Evolutionary conservation across 1,140 invertebrate species (phyloP).

Genomic region (Pemphigus obesinymphae): DNA sequence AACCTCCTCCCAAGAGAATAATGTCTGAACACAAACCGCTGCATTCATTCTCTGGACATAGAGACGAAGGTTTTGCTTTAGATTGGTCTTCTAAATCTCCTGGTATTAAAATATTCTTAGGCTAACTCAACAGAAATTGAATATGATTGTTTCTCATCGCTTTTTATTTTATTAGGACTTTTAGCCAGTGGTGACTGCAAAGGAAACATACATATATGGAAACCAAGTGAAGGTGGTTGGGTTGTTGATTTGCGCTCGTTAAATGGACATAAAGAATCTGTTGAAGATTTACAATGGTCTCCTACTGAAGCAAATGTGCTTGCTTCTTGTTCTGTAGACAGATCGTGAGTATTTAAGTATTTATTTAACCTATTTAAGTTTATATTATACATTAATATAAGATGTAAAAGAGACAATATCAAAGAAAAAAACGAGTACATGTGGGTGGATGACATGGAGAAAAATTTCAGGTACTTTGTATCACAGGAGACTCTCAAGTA

Average conservation of each 20-base stretch:
- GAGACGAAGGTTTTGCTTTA: constrained; percentile 87
- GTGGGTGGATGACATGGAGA: too few relatives aligned
- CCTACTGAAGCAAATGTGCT: constrained; percentile 91
- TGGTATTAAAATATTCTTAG: constrained; percentile 56
- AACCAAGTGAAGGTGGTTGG: constrained; percentile 72
- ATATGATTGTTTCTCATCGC: background rate
- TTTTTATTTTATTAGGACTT: constrained; percentile 55
- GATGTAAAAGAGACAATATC: too few relatives aligned
- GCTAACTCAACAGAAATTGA: background rate
- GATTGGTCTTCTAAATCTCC: constrained; percentile 81
- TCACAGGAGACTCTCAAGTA: too few relatives aligned
- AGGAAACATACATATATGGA: constrained; percentile 91
- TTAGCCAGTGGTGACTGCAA: constrained; percentile 86
- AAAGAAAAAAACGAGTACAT: too few relatives aligned
- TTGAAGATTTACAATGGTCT: constrained; percentile 99
- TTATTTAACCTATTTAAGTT: too few relatives aligned
- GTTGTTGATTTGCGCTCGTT: constrained; percentile 82
- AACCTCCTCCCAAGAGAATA: constrained; percentile 15
- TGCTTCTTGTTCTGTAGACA: constrained; percentile 93
- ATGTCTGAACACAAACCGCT: constrained; percentile 61
- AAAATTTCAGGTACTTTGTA: too few relatives aligned
- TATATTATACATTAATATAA: too few relatives aligned
- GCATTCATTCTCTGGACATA: constrained; percentile 85
- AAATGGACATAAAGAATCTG: constrained; percentile 81
- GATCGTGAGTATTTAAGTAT: constrained; percentile 58